Evolutionary conservation across 1,140 invertebrate genomes (phyloP), one percentile per base, ranked within the genome.

Genomic region (Pogonus chalceus): DNA sequence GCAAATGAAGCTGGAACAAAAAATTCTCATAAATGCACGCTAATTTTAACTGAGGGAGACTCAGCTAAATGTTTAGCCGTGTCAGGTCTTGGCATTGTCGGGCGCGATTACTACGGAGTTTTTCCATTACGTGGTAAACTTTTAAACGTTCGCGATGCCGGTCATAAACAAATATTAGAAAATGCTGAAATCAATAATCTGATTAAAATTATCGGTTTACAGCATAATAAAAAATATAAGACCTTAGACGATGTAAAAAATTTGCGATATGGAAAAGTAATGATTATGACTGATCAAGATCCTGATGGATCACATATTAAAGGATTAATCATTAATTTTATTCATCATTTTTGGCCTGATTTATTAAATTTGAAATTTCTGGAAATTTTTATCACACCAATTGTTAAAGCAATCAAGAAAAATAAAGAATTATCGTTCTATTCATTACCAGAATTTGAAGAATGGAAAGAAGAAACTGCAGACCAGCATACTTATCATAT

Each of bases 21-120:
- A 56, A 80, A 79, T 65, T 87, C 92, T 72, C 74, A 88, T 39
- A 81, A 87, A 22, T 99, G 96, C 70, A 98, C 96, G 0, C 77
- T 99, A 1, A 99, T 99, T 60, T 77, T 99, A 10, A 99, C 97
- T 55, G 96, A 99, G 79, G 97, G 97, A 92, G 97, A 99, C 73
- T 99, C 97, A 76, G 97, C 97, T 69, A 99, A 99, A 74, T 85
- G 92, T 1, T 79, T 98, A 71, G 96, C 94, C 72, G 92, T 99
- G 10, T 83, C 88, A 52, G 89, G 88, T 21, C 72, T 92, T 0
- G 79, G 83, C 48, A 81, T 90, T 1, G 77, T 92, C 56, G 90
- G 89, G 2, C 69, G 89, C 62, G 88, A 92, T 65, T 78, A 79
- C 56, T 92, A 82, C 69, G 89, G 89, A 51, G 86, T 92, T 18